Evolutionary conservation across 2,888 invertebrate species (phyloP).

Genomic region (Micropterix aruncella): DNA sequence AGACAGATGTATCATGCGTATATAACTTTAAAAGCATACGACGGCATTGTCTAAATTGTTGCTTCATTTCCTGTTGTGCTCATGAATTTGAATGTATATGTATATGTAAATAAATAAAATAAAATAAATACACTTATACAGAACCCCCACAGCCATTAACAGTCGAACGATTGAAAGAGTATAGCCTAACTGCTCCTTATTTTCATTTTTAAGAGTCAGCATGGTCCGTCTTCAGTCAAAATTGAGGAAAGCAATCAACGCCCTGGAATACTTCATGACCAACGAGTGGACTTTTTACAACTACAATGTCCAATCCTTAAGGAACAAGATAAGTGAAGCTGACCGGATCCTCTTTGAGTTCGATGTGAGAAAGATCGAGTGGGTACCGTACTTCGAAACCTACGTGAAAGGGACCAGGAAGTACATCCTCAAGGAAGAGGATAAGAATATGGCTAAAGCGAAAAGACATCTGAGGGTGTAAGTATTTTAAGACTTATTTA

Average conservation of each 20-base stretch:
- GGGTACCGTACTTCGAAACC: constrained; percentile 46
- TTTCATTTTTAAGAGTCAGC: constrained; percentile 32
- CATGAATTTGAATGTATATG: too few species aligned
- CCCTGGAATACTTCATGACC: constrained; percentile 52
- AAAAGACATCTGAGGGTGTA: constrained; percentile 39
- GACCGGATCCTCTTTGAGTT: constrained; percentile 34
- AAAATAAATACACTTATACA: too few species aligned
- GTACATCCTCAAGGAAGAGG: constrained; percentile 52
- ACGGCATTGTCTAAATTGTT: too few species aligned
- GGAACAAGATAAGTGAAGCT: constrained; percentile 24
- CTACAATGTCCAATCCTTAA: constrained; percentile 35
- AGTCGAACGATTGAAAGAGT: too few species aligned
- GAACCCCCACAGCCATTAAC: too few species aligned
- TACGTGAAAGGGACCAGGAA: constrained; percentile 55
- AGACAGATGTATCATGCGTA: too few species aligned
- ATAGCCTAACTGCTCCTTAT: too few species aligned
- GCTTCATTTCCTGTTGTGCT: too few species aligned
- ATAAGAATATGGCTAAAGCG: constrained; percentile 39
- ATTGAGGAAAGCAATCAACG: constrained; percentile 42
- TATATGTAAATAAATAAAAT: too few species aligned
- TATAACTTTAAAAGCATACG: too few species aligned
- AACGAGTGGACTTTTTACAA: constrained; percentile 52
- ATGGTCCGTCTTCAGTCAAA: constrained; percentile 49
- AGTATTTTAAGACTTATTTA: too few species aligned
- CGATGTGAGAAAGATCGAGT: constrained; percentile 36